These are phyloP conservation scores for Oncorhynchus clarkii DNA, from an alignment of 2,113 vertebrate genomes.

Conservation along the genomic window DNA sequence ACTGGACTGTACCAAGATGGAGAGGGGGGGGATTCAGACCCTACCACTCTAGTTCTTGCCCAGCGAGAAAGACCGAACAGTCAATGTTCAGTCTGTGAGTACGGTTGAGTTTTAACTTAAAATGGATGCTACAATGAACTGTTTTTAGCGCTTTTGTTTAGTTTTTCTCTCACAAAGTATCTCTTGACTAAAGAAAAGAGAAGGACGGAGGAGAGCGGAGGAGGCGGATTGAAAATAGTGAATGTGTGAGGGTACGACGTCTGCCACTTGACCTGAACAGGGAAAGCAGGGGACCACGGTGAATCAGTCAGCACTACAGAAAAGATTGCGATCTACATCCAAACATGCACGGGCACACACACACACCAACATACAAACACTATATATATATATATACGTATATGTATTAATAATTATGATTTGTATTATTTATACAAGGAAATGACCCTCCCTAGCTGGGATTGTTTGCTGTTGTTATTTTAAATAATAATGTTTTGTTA, in stretches of 20 bases:
- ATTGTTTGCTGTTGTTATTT: conserved; percentile 66
- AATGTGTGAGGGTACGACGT: conserved; percentile 41
- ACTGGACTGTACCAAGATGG: not conserved
- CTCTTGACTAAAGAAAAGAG: conserved; percentile 24
- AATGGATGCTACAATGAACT: conserved; percentile 14
- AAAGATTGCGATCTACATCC: conserved; percentile 31
- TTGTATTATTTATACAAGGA: conserved; percentile 74
- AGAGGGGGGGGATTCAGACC: not conserved
- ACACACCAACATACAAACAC: conserved; percentile 26
- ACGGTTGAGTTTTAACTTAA: conserved; percentile 16
- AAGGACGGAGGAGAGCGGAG: not conserved
- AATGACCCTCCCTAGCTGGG: conserved; percentile 50
- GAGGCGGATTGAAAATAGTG: conserved; percentile 18
- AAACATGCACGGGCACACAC: conserved; percentile 11
- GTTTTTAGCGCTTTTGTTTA: conserved; percentile 23
- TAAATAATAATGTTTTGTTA: conserved; percentile 64
- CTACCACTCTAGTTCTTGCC: not conserved
- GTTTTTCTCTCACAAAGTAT: conserved; percentile 23
- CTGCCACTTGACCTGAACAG: not conserved
- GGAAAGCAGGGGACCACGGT: conserved; percentile 33
- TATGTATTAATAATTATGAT: conserved; percentile 63
- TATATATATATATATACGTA: conserved; percentile 41
- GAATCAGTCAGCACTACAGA: conserved; percentile 28
- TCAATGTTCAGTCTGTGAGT: not conserved
- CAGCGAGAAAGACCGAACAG: not conserved